phyloP scores from a whole-genome alignment of 1,140 invertebrate species.

The Tetramorium parvispinum region DNA sequence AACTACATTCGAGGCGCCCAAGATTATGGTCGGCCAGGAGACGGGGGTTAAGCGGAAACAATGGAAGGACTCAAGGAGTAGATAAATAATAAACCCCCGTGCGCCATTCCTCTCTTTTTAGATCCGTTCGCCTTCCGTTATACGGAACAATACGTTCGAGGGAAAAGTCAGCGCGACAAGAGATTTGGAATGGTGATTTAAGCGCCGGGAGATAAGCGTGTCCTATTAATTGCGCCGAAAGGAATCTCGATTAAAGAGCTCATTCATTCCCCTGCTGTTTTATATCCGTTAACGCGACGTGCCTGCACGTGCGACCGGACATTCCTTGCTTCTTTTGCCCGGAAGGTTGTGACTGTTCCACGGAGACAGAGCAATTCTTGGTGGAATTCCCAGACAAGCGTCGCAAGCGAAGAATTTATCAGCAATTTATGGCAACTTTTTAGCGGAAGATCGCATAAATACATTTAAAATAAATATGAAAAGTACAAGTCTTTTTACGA shows the following conservation, averaged over 20 bases:
- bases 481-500: background rate
- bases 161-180: background rate
- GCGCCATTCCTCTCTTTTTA: conserved; percentile 3
- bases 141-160: conserved; percentile 35
- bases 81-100: conserved; percentile 48
- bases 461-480: background rate
- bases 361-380: conserved; percentile 27
- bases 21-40: conserved; percentile 14
- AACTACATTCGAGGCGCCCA: conserved; percentile 33
- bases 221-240: conserved; percentile 75
- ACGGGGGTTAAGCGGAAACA: conserved; percentile 20
- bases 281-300: conserved; percentile 42
- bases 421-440: conserved; percentile 20
- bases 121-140: background rate
- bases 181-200: conserved; percentile 30
- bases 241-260: conserved; percentile 70
- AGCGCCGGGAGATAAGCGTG: conserved; percentile 59
- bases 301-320: conserved; percentile 7
- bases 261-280: conserved; percentile 60
- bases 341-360: background rate
- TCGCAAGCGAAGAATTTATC: conserved; percentile 8
- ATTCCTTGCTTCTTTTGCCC: conserved; percentile 35
- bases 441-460: background rate
- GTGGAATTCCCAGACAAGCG: conserved; percentile 8
- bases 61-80: conserved; percentile 26